Conservation (phyloP, 1,140 invertebrate genomes). For the Drosophila kurseongensis region DNA sequence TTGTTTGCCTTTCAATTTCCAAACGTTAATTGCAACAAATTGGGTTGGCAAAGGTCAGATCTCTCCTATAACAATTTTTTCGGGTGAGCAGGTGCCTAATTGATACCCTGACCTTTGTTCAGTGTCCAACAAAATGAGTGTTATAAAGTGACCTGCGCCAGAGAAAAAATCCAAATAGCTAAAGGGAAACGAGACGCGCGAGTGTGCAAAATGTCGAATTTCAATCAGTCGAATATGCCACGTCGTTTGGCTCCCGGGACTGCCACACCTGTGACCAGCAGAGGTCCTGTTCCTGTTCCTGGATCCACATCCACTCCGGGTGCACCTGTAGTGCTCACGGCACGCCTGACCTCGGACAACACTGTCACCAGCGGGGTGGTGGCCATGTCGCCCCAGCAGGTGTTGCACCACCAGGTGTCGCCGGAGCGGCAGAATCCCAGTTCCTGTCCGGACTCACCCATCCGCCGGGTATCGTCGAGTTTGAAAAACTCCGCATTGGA, state of each 20-base stretch:
- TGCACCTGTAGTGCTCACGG: conserved; percentile 43
- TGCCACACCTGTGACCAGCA: conserved; percentile 61
- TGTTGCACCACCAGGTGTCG: conserved; percentile 20
- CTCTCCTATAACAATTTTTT: not conserved
- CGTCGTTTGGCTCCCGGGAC: conserved; percentile 71
- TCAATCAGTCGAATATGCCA: conserved; percentile 60
- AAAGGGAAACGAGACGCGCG: conserved; percentile 11
- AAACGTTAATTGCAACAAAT: conserved; percentile 52
- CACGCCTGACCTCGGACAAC: conserved; percentile 54
- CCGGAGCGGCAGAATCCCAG: conserved; percentile 41
- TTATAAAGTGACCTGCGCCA: conserved; percentile 34
- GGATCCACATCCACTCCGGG: conserved; percentile 9
- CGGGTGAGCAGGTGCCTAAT: conserved; percentile 20
- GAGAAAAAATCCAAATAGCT: conserved; percentile 16
- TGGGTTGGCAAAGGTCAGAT: conserved; percentile 20
- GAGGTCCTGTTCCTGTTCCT: conserved; percentile 9
- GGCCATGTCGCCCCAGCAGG: conserved; percentile 3
- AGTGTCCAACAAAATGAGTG: conserved; percentile 47
- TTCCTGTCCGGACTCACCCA: conserved; percentile 81
- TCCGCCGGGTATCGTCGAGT: conserved; percentile 79
- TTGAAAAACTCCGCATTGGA: conserved; percentile 79
- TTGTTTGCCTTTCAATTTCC: conserved; percentile 20
- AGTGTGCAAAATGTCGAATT: conserved; percentile 66
- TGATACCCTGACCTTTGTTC: conserved; percentile 12
- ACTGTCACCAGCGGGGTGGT: conserved; percentile 51